phyloP scores from a whole-genome alignment of 2,113 vertebrate species.

The Mus pahari region DNA sequence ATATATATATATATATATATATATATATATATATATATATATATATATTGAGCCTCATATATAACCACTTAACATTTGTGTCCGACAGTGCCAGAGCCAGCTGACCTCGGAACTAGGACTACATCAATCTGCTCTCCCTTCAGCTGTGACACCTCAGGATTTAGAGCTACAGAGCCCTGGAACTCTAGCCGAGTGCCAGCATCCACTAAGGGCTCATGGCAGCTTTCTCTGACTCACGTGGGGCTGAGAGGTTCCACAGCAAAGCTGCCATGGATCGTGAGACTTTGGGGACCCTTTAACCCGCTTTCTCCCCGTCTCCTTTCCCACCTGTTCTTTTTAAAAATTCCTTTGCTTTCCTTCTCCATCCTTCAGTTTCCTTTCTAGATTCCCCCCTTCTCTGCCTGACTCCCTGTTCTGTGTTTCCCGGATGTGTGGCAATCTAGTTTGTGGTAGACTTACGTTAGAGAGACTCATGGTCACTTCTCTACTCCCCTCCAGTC shows the following conservation, averaged over 20 bases:
- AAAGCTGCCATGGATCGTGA: background rate
- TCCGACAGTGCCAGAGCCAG: background rate
- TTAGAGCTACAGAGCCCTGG: background rate
- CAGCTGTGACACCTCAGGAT: background rate
- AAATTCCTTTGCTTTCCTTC: conserved; percentile 61
- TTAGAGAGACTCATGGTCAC: background rate
- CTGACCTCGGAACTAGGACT: background rate
- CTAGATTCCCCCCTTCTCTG: background rate
- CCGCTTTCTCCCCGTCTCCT: background rate
- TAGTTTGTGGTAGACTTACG: background rate
- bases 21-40: too few species aligned
- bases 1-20: too few species aligned
- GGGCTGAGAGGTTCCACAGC: background rate
- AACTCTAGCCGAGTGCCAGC: background rate
- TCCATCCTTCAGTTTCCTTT: background rate
- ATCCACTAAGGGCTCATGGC: background rate
- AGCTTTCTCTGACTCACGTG: background rate
- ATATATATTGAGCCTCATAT: background rate
- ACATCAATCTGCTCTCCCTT: conserved; percentile 6
- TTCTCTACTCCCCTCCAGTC: background rate
- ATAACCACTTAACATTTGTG: background rate
- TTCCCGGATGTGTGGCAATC: background rate
- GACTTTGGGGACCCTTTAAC: background rate
- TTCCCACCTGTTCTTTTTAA: conserved; percentile 3
- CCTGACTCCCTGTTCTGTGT: background rate